A percentile compares a stretch with the other conserved stretches of the same genome.
These are phyloP conservation scores for Campodea augens DNA, from an alignment of 1,140 invertebrate species.

Conservation along the genomic window DNA sequence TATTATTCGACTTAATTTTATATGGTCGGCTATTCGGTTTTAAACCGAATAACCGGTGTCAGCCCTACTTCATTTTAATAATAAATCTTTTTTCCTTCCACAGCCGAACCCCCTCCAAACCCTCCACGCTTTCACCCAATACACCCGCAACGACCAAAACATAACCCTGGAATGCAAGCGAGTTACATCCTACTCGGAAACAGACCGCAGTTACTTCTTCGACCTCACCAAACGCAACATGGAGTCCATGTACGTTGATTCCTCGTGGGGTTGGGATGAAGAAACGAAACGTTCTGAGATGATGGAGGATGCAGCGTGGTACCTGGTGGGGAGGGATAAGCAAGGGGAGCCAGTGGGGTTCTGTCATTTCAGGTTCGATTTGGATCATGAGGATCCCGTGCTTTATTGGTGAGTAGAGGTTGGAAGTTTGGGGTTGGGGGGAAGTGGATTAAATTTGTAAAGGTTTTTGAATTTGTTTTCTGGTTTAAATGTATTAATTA, in stretches of 20 bases:
- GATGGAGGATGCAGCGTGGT: conserved; percentile 39
- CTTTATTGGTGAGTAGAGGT: conserved; percentile 59
- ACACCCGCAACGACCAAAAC: conserved; percentile 18
- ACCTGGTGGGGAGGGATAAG: conserved; percentile 32
- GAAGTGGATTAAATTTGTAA: too few species aligned
- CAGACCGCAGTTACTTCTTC: conserved; percentile 35
- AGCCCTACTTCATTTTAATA: too few species aligned
- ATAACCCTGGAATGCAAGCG: conserved; percentile 25
- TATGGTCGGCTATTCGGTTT: too few species aligned
- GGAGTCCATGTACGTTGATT: conserved; percentile 42
- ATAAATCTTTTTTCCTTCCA: neutral
- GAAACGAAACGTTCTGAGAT: conserved; percentile 39
- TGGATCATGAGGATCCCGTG: conserved; percentile 53
- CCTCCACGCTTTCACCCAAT: conserved; percentile 20
- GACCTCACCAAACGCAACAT: conserved; percentile 43
- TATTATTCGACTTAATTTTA: too few species aligned
- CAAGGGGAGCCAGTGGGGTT: conserved; percentile 38
- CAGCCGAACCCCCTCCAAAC: conserved; percentile 16
- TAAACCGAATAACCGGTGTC: too few species aligned
- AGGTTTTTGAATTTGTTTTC: too few species aligned
- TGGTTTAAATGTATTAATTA: too few species aligned
- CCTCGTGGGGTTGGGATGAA: conserved; percentile 47
- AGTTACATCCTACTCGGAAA: conserved; percentile 23
- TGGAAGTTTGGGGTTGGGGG: too few species aligned
- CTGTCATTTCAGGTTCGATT: conserved; percentile 61